Evolutionary conservation across 2,113 vertebrate species (phyloP).

Genomic region (Ornithorhynchus anatinus): DNA sequence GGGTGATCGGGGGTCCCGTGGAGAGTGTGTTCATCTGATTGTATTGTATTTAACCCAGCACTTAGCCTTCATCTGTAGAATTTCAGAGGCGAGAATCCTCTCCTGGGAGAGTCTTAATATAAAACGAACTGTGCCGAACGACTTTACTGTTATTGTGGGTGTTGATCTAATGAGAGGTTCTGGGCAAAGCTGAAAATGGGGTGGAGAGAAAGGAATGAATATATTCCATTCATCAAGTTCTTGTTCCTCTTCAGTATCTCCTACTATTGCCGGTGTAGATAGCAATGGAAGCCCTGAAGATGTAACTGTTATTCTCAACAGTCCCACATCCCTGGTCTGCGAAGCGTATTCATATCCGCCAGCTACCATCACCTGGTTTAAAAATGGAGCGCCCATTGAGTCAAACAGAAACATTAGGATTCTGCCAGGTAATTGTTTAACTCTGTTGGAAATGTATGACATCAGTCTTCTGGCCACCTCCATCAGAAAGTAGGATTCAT

Average conservation of each 20-base stretch:
- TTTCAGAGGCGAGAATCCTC: no score
- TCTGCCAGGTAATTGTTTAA: slow-evolving; percentile 83
- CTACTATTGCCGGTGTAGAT: slow-evolving; percentile 82
- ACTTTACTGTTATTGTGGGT: no score
- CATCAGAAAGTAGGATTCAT: background rate
- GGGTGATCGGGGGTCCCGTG: no score
- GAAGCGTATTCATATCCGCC: slow-evolving; percentile 93
- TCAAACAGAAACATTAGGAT: slow-evolving; percentile 84
- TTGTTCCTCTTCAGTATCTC: slow-evolving; percentile 79
- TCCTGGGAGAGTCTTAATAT: no score
- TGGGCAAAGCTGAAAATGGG: background rate
- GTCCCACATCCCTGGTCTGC: slow-evolving; percentile 88
- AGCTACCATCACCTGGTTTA: slow-evolving; percentile 91
- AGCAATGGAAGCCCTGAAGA: slow-evolving; percentile 78
- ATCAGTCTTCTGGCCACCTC: background rate
- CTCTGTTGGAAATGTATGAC: background rate
- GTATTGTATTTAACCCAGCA: no score
- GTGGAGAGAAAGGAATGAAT: background rate
- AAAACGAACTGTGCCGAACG: no score
- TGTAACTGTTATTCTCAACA: slow-evolving; percentile 88
- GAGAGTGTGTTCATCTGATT: no score
- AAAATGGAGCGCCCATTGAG: slow-evolving; percentile 83
- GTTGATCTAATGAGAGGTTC: background rate
- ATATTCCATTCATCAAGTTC: background rate
- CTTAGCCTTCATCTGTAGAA: no score